Evolutionary conservation across 1,140 invertebrate genomes (phyloP).

Genomic region (Pseudomyrmex flavicornis): DNA sequence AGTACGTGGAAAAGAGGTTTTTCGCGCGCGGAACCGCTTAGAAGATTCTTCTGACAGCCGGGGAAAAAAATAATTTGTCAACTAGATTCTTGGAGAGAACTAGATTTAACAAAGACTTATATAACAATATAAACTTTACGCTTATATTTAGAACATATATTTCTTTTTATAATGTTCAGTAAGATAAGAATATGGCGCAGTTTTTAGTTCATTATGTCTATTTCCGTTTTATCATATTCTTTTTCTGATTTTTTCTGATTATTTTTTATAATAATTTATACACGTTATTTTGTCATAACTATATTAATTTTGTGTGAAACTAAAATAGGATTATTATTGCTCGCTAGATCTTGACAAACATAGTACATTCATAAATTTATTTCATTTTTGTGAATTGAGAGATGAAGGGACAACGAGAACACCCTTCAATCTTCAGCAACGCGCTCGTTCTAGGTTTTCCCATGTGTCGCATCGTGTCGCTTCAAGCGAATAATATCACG

Average conservation of each 20-base stretch:
- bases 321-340: background rate
- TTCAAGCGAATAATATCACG: slow-evolving; percentile 22
- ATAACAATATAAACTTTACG: background rate
- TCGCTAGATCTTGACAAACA: background rate
- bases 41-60: slow-evolving; percentile 3
- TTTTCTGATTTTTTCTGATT: background rate
- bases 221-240: background rate
- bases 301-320: background rate
- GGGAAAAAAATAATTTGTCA: slow-evolving; percentile 44
- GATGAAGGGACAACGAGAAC: slow-evolving; percentile 11
- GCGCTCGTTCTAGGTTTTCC: slow-evolving; percentile 41
- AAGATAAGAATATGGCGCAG: background rate
- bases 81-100: slow-evolving; percentile 14
- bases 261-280: background rate
- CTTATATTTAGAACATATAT: background rate
- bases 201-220: background rate
- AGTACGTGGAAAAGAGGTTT: slow-evolving; percentile 45
- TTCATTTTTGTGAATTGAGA: background rate
- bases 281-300: background rate
- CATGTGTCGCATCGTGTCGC: background rate
- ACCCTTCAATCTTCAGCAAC: slow-evolving; percentile 26
- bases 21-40: background rate
- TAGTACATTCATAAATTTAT: background rate
- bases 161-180: background rate
- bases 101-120: slow-evolving; percentile 31